Base-by-base conservation (phyloP, 2,888 invertebrate species). In the Agrotis exclamationis region DNA sequence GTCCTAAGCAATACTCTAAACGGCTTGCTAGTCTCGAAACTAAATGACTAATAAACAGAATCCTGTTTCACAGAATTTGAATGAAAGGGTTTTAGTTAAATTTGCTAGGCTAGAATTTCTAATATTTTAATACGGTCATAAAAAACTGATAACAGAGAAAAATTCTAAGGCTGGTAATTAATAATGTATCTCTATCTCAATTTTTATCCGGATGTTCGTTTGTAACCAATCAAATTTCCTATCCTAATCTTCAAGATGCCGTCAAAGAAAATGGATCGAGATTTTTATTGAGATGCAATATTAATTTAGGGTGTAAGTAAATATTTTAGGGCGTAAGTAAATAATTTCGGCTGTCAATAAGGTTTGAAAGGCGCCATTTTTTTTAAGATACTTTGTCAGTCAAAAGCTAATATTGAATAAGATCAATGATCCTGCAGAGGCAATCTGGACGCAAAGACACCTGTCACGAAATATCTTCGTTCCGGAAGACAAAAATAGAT, bases 1-100 rank as follows among this genome's bases (percentile, higher is more conserved):
- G 22, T 56, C 33, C 28, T 13, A 67, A 16, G 68, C n/a, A 24
- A 33, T 53, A 53, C 57, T 53, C 48, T 0, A 48, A 54, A 24
- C 16, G 1, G 20, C 53, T 20, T 48, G 47, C 22, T 66, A 39
- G 9, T 22, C 51, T 57, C 4, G 5, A 58, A 53, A 48, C 16
- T 14, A 22, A 66, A 75, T 58, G 22, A 58, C n/a, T 24, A 24
- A 24, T 48, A 44, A 73, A 44, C n/a, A n/a, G 13, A 58, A 58
- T 28, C 18, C 5, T 24, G 18, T 13, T 70, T 16, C 18, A n/a
- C n/a, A 9, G 44, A 7, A 16, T 70, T 39, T 9, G 16, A 47
- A 20, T 44, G 9, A 24, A 70, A 63, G 39, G 7, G 7, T 1
- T 53, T 16, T 45, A 45, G 1, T 3, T 24, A 24, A n/a, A 24